Percentiles rank a stretch among this genome's conserved stretches.
phyloP scores from a whole-genome alignment of 2,888 invertebrate species.

The Dorcus hopei region DNA sequence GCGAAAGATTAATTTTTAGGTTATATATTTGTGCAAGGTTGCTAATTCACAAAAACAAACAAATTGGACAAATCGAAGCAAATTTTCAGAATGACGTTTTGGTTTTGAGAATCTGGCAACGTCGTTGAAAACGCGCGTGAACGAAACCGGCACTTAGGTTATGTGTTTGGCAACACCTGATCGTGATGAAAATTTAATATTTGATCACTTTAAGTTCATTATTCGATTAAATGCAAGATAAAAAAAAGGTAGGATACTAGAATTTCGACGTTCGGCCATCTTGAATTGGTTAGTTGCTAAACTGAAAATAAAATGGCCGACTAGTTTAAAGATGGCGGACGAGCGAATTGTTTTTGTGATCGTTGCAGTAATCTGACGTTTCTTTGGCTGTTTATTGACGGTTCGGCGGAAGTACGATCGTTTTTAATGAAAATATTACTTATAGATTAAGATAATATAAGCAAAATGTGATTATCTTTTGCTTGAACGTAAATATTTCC shows the following conservation, averaged over 20 bases:
- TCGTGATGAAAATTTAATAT: background rate
- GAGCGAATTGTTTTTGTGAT: conserved; percentile 5
- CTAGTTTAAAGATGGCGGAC: conserved; percentile 15
- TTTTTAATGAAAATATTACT: background rate
- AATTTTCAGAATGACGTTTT: no score
- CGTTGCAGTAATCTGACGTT: background rate
- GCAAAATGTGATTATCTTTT: no score
- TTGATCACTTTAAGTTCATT: background rate
- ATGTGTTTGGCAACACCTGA: background rate
- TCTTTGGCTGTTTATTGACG: background rate
- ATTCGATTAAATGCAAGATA: background rate
- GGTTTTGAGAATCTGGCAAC: no score
- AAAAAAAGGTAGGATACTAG: background rate
- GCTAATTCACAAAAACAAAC: no score
- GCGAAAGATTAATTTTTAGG: no score
- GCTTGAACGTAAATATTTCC: no score
- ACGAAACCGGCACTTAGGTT: no score
- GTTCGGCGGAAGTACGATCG: background rate
- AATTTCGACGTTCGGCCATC: conserved; percentile 7
- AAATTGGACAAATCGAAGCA: no score
- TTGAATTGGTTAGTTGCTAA: conserved; percentile 6
- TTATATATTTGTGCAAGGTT: no score
- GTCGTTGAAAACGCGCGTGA: no score
- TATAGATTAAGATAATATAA: no score
- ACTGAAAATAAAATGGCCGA: conserved; percentile 16